Evolutionary conservation across 2,113 vertebrate species (phyloP).

Genomic region (Epinephelus moara): DNA sequence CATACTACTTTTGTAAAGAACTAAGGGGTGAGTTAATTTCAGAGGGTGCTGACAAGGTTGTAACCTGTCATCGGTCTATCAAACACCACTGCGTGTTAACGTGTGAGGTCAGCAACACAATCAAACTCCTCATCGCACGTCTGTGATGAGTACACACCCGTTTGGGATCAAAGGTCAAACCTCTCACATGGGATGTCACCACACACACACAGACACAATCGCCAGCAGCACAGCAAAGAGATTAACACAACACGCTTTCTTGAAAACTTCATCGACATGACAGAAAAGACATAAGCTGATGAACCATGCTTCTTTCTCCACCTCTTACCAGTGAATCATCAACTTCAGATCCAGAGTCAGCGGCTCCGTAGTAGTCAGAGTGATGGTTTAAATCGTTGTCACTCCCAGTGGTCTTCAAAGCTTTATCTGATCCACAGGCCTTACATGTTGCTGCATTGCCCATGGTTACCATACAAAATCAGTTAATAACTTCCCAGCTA

Average conservation of each 20-base stretch:
- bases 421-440: constrained; percentile 85
- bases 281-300: background rate
- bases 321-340: constrained; percentile 76
- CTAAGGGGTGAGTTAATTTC: background rate
- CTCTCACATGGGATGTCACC: background rate
- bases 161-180: constrained; percentile 44
- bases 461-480: constrained; percentile 80
- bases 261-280: background rate
- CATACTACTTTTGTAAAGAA: background rate
- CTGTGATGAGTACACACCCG: constrained; percentile 30
- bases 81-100: constrained; percentile 16
- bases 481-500: background rate
- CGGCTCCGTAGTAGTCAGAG: constrained; percentile 82
- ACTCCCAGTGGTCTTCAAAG: constrained; percentile 71
- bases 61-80: constrained; percentile 10
- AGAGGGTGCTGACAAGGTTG: constrained; percentile 24
- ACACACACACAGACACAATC: constrained; percentile 18
- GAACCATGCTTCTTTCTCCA: background rate
- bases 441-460: constrained; percentile 91
- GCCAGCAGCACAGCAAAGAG: background rate
- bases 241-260: background rate
- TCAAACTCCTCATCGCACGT: constrained; percentile 4
- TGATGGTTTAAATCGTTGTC: constrained; percentile 82
- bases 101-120: constrained; percentile 23
- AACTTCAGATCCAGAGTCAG: constrained; percentile 62